Conservation (phyloP, 2,113 vertebrate species). For the Perca flavescens region DNA sequence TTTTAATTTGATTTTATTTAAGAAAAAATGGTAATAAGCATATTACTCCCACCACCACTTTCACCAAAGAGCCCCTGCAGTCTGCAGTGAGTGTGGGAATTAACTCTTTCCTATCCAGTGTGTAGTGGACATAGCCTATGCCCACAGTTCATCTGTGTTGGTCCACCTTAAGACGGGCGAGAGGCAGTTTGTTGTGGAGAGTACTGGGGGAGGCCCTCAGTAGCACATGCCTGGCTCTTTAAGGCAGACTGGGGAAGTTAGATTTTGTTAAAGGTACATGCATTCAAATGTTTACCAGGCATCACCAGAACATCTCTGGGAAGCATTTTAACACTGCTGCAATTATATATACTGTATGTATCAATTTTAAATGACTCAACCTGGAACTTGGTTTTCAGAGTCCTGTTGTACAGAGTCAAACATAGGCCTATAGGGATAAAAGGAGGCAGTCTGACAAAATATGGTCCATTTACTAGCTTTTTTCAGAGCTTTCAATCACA, state of each 20-base stretch:
- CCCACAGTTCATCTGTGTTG: conserved; percentile 62
- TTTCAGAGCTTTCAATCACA: background rate
- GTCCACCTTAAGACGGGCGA: conserved; percentile 86
- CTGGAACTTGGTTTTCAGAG: background rate
- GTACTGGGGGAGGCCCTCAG: conserved; percentile 84
- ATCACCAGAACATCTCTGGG: background rate
- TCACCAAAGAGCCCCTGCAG: conserved; percentile 40
- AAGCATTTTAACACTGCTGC: background rate
- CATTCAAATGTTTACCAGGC: conserved; percentile 49
- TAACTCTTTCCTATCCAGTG: conserved; percentile 79
- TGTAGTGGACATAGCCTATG: conserved; percentile 40
- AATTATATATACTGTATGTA: background rate
- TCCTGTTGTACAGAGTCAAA: background rate
- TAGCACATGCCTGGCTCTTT: conserved; percentile 86
- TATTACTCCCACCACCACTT: conserved; percentile 8
- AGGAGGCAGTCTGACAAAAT: background rate
- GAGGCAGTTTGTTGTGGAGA: conserved; percentile 83
- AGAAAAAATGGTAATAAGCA: background rate
- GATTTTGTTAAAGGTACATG: conserved; percentile 83
- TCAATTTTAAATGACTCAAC: background rate
- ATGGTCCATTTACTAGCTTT: background rate
- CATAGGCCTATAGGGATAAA: background rate
- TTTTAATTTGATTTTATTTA: background rate
- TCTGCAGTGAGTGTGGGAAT: conserved; percentile 78
- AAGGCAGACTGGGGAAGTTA: conserved; percentile 87